A percentile compares a stretch with the other conserved stretches of the same genome.
Evolutionary conservation across 2,888 invertebrate genomes (phyloP).

Genomic region (Drosophila percnosoma): DNA sequence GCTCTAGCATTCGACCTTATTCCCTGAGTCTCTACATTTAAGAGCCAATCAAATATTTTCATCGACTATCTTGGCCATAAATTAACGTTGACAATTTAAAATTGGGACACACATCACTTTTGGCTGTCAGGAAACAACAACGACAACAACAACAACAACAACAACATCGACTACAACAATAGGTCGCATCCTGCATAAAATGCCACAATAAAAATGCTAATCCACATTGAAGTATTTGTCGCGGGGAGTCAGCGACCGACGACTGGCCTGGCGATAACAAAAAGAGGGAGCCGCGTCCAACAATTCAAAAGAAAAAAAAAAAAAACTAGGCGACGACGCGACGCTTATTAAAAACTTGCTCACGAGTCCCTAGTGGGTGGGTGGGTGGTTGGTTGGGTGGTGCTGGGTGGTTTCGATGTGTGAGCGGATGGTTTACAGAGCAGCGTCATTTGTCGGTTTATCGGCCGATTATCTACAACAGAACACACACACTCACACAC

Average conservation of each 20-base stretch:
- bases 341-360: slow-evolving; percentile 51
- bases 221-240: slow-evolving; percentile 48
- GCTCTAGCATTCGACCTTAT: slow-evolving; percentile 22
- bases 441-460: slow-evolving; percentile 69
- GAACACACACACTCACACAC: slow-evolving; percentile 16
- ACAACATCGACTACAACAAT: slow-evolving; percentile 12
- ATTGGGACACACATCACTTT: slow-evolving; percentile 57
- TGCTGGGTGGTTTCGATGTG: neutral
- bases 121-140: slow-evolving; percentile 8
- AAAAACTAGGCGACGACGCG: slow-evolving; percentile 24
- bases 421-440: slow-evolving; percentile 18
- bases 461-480: slow-evolving; percentile 68
- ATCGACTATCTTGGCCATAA: slow-evolving; percentile 64
- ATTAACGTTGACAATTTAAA: slow-evolving; percentile 67
- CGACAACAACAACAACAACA: slow-evolving; percentile 15
- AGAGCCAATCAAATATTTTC: slow-evolving; percentile 71
- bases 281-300: slow-evolving; percentile 43
- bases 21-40: slow-evolving; percentile 16
- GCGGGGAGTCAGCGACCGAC: slow-evolving; percentile 45
- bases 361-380: slow-evolving; percentile 23
- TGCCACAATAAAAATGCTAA: slow-evolving; percentile 65
- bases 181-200: slow-evolving; percentile 51
- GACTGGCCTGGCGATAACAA: slow-evolving; percentile 34
- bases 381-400: neutral
- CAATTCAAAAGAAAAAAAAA: slow-evolving; percentile 14